Conservation (phyloP, 2,888 invertebrate species). For the Tenthredo scrophulariae region DNA sequence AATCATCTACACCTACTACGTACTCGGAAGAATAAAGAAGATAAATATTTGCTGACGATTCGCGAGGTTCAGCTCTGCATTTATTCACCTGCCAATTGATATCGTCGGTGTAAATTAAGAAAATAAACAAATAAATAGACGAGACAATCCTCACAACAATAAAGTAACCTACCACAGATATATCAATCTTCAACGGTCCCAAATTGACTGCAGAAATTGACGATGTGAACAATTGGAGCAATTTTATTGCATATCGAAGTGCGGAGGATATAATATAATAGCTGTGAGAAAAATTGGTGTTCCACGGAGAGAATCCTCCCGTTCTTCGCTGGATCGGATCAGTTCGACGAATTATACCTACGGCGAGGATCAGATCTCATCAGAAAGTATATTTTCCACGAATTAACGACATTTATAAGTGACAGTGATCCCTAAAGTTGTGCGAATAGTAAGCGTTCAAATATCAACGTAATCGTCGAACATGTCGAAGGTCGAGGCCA, state of each 20-base stretch:
- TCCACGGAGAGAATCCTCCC: neutral
- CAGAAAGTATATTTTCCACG: neutral
- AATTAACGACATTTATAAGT: neutral
- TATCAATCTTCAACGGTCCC: neutral
- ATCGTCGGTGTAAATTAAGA: neutral
- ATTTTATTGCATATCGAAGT: neutral
- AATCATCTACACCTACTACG: neutral
- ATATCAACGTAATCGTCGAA: neutral
- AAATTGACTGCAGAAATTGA: neutral
- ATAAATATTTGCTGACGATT: constrained; percentile 2
- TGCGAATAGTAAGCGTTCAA: neutral
- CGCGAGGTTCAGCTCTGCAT: neutral
- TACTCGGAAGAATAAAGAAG: neutral
- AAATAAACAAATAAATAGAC: neutral
- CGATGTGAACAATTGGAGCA: neutral
- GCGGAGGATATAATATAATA: neutral
- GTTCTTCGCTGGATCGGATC: neutral
- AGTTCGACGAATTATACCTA: neutral
- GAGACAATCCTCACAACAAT: neutral
- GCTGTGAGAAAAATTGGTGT: neutral
- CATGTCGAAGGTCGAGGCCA: neutral
- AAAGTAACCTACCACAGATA: neutral
- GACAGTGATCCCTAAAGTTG: neutral
- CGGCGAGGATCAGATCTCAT: neutral
- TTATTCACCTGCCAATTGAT: neutral